Evolutionary conservation across 2,113 vertebrate species (phyloP), one percentile per base, ranked within the genome.

Genomic region (Xyrauchen texanus): DNA sequence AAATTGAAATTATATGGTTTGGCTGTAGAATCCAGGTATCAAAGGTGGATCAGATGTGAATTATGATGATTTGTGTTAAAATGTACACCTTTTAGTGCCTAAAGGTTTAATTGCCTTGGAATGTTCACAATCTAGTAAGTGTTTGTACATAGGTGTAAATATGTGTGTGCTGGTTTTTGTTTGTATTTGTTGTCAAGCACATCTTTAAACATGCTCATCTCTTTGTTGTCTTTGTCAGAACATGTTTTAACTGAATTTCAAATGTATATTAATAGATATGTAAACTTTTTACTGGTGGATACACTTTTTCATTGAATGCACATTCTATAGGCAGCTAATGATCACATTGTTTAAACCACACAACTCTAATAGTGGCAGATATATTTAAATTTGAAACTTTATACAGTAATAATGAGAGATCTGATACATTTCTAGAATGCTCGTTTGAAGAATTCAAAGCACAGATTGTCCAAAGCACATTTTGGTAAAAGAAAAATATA

Each of bases 11-110:
- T 62, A 49, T 0, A 81, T 76, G 84, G 79, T 77, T 82, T 76
- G 84, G 85, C 21, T 34, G 21, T 34, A 34, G 21, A 34, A 34
- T 34, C 21, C 21, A 34, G 21, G 21, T 34, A 81, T 89, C 83
- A 79, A 67, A 78, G 82, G 60, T 84, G 87, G 85, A 87, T 88
- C 82, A 80, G 86, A 80, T 46, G 34, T 63, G 77, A 86, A 61
- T 72, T 71, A 86, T 83, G 21, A 34, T 34, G 85, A 85, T 87
- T 86, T 85, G 84, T 86, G 85, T 87, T 85, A 86, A 1, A 34
- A 34, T 34, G 21, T 34, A 34, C 88, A 92, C 90, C 91, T 90
- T 88, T 88, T 89, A 93, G 92, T 93, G 92, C 92, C 91, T 93
- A 85, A 87, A 79, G 85, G 88, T 90, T 79, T 84, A 63, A 78